A percentile compares a stretch with the other conserved stretches of the same genome.
Conservation (phyloP, 2,113 vertebrate genomes). For the Dicentrarchus labrax region DNA sequence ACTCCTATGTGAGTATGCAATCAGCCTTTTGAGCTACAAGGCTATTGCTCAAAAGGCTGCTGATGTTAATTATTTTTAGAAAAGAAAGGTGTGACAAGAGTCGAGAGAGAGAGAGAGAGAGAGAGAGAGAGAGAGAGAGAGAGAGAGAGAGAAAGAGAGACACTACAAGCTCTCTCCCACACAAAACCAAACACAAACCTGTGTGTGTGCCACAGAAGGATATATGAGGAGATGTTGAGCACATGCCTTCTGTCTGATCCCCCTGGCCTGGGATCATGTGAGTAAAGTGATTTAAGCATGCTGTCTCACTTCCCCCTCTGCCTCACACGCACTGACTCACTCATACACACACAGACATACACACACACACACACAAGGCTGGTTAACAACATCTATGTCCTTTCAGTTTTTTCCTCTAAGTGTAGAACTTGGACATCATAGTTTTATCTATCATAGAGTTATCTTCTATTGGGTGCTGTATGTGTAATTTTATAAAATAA, state of each 20-base stretch:
- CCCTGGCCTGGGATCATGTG: slow-evolving; percentile 73
- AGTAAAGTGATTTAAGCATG: slow-evolving; percentile 50
- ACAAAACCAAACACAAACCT: not conserved
- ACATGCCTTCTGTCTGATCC: slow-evolving; percentile 63
- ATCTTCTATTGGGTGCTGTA: too few relatives aligned
- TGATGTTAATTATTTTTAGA: slow-evolving; percentile 28
- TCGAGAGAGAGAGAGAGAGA: not conserved
- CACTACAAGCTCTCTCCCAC: not conserved
- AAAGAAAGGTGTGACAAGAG: slow-evolving; percentile 34
- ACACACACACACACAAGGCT: slow-evolving; percentile 29
- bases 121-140: not conserved
- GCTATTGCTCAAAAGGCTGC: too few relatives aligned
- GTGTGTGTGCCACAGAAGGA: slow-evolving; percentile 31
- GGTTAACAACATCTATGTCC: not conserved
- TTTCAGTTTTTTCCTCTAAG: not conserved
- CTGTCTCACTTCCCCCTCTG: slow-evolving; percentile 62
- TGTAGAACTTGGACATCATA: not conserved
- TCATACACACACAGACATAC: slow-evolving; percentile 13
- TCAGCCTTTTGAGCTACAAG: not conserved
- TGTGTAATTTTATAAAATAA: too few relatives aligned
- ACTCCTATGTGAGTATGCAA: not conserved
- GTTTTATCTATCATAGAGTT: too few relatives aligned
- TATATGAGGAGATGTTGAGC: slow-evolving; percentile 43
- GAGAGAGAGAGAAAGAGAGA: not conserved
- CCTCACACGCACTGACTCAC: not conserved